Conservation (phyloP, 2,113 vertebrate genomes). For the Pica pica region DNA sequence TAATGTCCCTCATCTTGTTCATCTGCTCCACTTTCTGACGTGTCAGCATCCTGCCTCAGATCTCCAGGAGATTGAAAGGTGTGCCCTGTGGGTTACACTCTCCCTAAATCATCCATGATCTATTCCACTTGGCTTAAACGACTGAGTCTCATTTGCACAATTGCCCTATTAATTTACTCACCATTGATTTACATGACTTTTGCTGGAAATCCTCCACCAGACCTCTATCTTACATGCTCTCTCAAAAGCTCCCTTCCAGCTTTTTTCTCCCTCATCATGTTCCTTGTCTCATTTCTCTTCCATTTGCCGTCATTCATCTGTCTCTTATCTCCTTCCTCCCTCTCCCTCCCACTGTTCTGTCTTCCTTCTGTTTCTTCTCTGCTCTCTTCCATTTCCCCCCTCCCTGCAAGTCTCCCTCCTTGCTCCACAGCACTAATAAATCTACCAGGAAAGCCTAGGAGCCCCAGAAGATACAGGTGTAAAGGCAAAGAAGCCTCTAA, state of each 20-base stretch:
- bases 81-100: constrained; percentile 55
- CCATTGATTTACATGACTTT: constrained; percentile 73
- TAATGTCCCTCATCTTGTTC: constrained; percentile 14
- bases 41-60: constrained; percentile 54
- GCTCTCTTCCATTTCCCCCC: constrained; percentile 6
- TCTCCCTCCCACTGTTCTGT: constrained; percentile 35
- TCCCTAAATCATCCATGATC: constrained; percentile 66
- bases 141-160: constrained; percentile 69
- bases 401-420: constrained; percentile 5
- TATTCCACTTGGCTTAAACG: constrained; percentile 59
- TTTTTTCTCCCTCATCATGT: constrained; percentile 3
- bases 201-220: constrained; percentile 49
- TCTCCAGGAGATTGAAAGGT: constrained; percentile 61
- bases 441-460: constrained; percentile 22
- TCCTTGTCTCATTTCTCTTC: constrained; percentile 33
- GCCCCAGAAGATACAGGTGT: constrained; percentile 9
- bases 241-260: neutral
- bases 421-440: constrained; percentile 57
- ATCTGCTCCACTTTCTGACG: constrained; percentile 49
- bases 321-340: constrained; percentile 20
- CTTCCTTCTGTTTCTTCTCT: constrained; percentile 32
- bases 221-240: constrained; percentile 4
- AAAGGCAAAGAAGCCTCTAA: neutral
- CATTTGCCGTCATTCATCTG: constrained; percentile 60
- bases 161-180: constrained; percentile 75